These are phyloP conservation scores for Pachyrhynchus sulphureomaculatus DNA, from an alignment of 1,140 invertebrate genomes.

Conservation along the genomic window DNA sequence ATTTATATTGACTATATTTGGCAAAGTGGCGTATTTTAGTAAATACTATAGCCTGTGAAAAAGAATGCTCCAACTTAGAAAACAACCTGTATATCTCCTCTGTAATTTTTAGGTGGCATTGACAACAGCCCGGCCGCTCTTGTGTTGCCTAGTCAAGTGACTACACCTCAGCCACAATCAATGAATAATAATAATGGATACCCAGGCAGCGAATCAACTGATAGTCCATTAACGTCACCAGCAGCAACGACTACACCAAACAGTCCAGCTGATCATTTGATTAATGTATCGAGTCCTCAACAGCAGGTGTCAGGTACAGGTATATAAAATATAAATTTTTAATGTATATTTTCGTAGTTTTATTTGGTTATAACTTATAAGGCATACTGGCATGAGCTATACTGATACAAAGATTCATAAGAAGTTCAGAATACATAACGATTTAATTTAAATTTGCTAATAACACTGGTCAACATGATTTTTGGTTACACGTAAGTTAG, in stretches of 20 bases:
- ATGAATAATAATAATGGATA: slow-evolving; percentile 43
- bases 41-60: no score
- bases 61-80: no score
- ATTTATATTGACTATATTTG: no score
- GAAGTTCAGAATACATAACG: not conserved
- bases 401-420: not conserved
- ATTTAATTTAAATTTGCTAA: no score
- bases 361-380: not conserved
- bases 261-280: slow-evolving; percentile 50
- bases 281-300: slow-evolving; percentile 46
- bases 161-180: slow-evolving; percentile 1
- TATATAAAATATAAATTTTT: not conserved
- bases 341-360: not conserved
- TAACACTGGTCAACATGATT: no score
- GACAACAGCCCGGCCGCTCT: slow-evolving; percentile 38
- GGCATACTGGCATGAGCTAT: not conserved
- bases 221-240: slow-evolving; percentile 53
- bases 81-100: not conserved
- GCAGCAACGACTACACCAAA: slow-evolving; percentile 51
- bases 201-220: slow-evolving; percentile 50
- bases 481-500: no score
- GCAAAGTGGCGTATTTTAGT: no score
- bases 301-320: slow-evolving; percentile 9
- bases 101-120: slow-evolving; percentile 49
- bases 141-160: slow-evolving; percentile 30